Base-by-base conservation (phyloP, 2,113 vertebrate species). In the Cepphus grylle region DNA sequence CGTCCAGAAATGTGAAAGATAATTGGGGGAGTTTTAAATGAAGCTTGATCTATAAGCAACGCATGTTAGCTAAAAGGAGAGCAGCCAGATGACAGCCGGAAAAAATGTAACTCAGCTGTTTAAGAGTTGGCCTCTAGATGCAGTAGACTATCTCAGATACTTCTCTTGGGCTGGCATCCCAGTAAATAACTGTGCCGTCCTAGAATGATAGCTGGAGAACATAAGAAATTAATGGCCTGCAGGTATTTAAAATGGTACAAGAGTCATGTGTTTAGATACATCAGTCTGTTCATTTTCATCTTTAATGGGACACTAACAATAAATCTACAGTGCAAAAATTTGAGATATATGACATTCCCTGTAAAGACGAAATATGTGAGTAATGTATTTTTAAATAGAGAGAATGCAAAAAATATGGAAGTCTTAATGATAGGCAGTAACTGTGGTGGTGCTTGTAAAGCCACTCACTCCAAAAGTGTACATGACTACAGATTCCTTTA, bases 241-340 rank as follows among this genome's bases (percentile, higher is more conserved):
- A 69, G 67, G 17, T 89, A 83, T 63, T 94, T 80, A 58, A 94
- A 91, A 79, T 67, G 27, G 32, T 63, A 34, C 52, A 67, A 62
- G 50, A 74, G 58, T 63, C 25, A 29, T n/a, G 5, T 83, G 76
- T 83, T 95, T 82, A 80, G 62, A 40, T 76, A 71, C 16, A 84
- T 83, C 34, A 88, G 8, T 71, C 80, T 82, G 26, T 55, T 36
- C 32, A 83, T 52, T 80, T 93, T 91, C 49, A 49, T 86, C n/a
- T 88, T 94, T 86, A 86, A 93, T 72, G 56, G 87, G 91, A 77
- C 55, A 72, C 42, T 93, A 80, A 88, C 38, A 86, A 86, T 83
- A 91, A 88, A 86, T 80, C 66, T 49, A 16, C 30, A 43, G 25
- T 30, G n/a, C 15, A 82, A 81, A 91, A 76, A 23, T 34, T 40